These are phyloP conservation scores for Creontiades dilutus DNA, from an alignment of 2,888 invertebrate species.

Conservation along the genomic window DNA sequence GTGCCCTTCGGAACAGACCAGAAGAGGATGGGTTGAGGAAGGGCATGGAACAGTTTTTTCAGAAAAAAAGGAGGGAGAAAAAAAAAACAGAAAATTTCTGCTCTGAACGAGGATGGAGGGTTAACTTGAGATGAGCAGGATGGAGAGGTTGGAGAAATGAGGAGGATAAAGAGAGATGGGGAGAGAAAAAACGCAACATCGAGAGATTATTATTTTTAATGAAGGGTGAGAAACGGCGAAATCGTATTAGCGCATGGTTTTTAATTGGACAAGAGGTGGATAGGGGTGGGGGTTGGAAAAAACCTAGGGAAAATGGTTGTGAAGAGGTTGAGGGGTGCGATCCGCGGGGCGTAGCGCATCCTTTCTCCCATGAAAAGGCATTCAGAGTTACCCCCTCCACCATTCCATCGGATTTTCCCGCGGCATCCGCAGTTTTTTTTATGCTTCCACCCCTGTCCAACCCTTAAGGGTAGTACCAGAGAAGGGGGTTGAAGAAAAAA, in stretches of 20 bases:
- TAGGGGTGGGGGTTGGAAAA: constrained; percentile 15
- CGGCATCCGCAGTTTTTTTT: neutral
- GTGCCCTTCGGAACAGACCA: constrained; percentile 65
- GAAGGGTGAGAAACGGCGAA: constrained; percentile 71
- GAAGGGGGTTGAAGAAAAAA: neutral
- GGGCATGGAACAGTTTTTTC: constrained; percentile 23
- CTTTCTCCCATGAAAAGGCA: constrained; percentile 68
- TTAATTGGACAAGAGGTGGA: constrained; percentile 71
- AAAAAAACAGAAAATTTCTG: neutral
- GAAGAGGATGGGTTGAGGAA: constrained; percentile 15
- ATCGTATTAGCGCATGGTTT: constrained; percentile 72
- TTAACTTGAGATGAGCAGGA: constrained; percentile 30
- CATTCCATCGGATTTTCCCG: neutral
- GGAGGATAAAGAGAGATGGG: constrained; percentile 20
- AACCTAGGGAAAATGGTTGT: constrained; percentile 26
- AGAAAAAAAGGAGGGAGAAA: constrained; percentile 40
- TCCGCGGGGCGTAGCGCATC: constrained; percentile 62
- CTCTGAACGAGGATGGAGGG: constrained; percentile 33
- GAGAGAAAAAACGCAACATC: constrained; percentile 70
- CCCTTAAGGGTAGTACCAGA: neutral
- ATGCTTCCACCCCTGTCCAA: neutral
- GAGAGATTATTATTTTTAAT: constrained; percentile 73
- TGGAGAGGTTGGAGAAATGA: constrained; percentile 22
- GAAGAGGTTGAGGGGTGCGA: constrained; percentile 13
- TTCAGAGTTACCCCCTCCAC: constrained; percentile 41